Base-by-base conservation (phyloP, 2,113 vertebrate species). In the Puma concolor region DNA sequence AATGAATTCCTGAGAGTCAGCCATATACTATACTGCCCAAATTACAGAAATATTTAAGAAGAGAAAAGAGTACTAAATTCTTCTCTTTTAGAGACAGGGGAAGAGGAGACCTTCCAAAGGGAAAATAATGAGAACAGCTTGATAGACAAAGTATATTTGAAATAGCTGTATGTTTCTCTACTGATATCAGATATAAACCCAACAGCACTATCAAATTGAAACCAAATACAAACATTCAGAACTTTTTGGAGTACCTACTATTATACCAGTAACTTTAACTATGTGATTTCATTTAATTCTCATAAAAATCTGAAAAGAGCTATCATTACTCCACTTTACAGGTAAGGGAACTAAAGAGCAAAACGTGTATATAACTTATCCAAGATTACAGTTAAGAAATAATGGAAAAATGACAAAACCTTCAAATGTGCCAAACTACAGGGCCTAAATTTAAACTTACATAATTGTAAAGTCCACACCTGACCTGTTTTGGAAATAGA, bases 21-120 rank as follows among this genome's bases (percentile, higher is more conserved):
- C 36, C 50, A 71, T 27, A 87, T 54, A 54, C 27, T 10, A 92
- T 9, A 72, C 4, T 74, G 14, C n/a, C 64, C 19, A 29, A 97
- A 86, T 77, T 93, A 92, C 0, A 97, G 12, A 91, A 95, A 72
- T 82, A 80, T 31, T 92, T 86, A 85, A 91, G 44, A 91, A 90
- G 50, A 63, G 13, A 88, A 38, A 4, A 92, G 16, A 72, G 15
- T 90, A 80, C 48, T 80, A 91, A 87, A 80, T 94, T 88, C 14
- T 97, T 79, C 44, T 83, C 76, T 84, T 88, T n/a, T 25, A 50
- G n/a, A n/a, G 31, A 50, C 1, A 63, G 0, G 19, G 36, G 44
- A 21, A 74, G 41, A 83, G 6, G 15, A 77, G 10, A 60, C 48
- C 21, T 76, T 86, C 52, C 38, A 86, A 88, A 97, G 4, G 33